Evolutionary conservation across 92 coral and sea anemone genomes (phyloP).

Genomic region (Pocillopora meandrina): DNA sequence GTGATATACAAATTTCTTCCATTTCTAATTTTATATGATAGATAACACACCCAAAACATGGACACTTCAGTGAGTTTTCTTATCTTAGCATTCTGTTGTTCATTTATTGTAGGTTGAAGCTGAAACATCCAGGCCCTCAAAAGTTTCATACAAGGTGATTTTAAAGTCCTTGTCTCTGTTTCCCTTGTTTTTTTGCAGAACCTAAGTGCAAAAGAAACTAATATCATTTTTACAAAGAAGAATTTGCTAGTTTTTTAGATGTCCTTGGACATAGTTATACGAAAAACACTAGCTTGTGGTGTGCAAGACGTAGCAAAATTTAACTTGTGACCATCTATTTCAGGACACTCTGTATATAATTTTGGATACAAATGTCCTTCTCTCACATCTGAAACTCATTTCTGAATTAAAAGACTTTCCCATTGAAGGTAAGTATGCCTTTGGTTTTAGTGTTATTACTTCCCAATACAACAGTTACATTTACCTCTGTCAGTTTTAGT

Average conservation of each 20-base stretch:
- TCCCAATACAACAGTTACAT: neutral
- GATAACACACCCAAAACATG: no score
- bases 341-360: slow-evolving; percentile 86
- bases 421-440: slow-evolving; percentile 74
- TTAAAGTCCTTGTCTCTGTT: no score
- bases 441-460: neutral
- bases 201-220: no score
- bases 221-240: no score
- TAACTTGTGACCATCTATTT: neutral
- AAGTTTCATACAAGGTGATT: slow-evolving; percentile 19
- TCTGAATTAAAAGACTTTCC: slow-evolving; percentile 92
- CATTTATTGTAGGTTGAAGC: slow-evolving; percentile 39
- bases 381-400: slow-evolving; percentile 94
- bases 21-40: no score
- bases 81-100: neutral
- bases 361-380: slow-evolving; percentile 92
- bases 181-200: no score
- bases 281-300: no score
- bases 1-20: no score
- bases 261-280: no score
- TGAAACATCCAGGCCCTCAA: neutral
- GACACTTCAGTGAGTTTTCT: no score
- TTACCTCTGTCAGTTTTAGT: no score
- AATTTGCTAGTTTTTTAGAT: no score
- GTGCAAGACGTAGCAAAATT: neutral